phyloP scores from a whole-genome alignment of 2,113 vertebrate species.

The Catharus bicknelli region DNA sequence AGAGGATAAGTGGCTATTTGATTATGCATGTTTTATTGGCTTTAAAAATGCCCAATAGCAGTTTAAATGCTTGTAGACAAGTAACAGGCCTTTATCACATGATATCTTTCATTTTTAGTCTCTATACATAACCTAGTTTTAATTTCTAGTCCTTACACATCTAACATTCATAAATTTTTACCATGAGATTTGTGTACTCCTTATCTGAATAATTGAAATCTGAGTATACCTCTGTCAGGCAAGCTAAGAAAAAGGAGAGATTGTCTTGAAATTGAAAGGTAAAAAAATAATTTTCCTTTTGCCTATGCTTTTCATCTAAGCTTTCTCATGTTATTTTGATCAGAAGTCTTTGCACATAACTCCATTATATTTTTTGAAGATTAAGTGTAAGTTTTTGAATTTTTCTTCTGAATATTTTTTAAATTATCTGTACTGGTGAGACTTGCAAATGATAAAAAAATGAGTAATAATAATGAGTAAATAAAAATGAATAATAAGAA shows the following conservation, averaged over 20 bases:
- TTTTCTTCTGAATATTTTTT: neutral
- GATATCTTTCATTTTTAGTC: neutral
- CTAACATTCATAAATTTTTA: neutral
- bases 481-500: neutral
- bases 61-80: neutral
- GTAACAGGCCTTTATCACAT: neutral
- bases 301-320: neutral
- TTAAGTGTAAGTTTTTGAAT: neutral
- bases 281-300: neutral
- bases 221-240: neutral
- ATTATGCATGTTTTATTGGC: neutral
- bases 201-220: neutral
- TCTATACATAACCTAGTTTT: neutral
- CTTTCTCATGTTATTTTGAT: neutral
- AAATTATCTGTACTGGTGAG: neutral
- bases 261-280: neutral
- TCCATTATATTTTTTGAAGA: neutral
- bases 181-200: neutral
- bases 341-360: neutral
- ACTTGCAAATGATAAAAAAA: neutral
- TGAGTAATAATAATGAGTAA: no score
- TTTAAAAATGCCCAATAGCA: neutral
- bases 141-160: neutral
- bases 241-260: neutral
- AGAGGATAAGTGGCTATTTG: fast-evolving